phyloP scores from a whole-genome alignment of 2,888 invertebrate species.

The Trissolcus brochymenae region DNA sequence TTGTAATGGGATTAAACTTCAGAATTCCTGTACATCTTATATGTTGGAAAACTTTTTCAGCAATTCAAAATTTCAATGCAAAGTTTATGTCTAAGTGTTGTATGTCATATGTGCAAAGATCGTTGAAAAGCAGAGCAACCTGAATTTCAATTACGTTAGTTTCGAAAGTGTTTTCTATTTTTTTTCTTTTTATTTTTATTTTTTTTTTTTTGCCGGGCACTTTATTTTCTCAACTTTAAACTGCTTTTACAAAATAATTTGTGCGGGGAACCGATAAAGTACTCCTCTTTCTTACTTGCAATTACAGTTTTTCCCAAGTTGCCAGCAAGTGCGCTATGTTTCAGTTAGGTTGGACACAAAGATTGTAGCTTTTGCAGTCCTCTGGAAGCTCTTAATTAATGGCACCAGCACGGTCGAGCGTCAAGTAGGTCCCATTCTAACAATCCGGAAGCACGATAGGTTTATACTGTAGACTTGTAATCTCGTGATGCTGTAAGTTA shows the following conservation, averaged over 20 bases:
- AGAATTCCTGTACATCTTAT: neutral
- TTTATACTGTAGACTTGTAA: slow-evolving; percentile 75
- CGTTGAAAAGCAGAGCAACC: neutral
- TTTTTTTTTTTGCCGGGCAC: neutral
- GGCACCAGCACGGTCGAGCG: slow-evolving; percentile 61
- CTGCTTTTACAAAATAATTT: slow-evolving; percentile 16
- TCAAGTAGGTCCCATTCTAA: slow-evolving; percentile 55
- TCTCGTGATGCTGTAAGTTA: slow-evolving; percentile 75
- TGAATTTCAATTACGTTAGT: neutral
- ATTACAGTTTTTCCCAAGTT: slow-evolving; percentile 50
- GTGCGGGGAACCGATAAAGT: slow-evolving; percentile 20
- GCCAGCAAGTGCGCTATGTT: slow-evolving; percentile 45
- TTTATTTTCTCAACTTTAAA: slow-evolving; percentile 5
- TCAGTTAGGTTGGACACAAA: slow-evolving; percentile 61
- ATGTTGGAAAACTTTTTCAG: neutral
- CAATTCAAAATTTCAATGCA: no score
- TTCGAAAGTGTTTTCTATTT: neutral
- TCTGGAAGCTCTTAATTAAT: slow-evolving; percentile 74
- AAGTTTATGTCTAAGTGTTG: no score
- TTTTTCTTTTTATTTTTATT: no score
- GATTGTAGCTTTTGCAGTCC: slow-evolving; percentile 69
- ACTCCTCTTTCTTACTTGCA: slow-evolving; percentile 18
- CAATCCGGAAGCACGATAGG: slow-evolving; percentile 67
- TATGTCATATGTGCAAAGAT: no score
- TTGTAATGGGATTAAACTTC: no score